These are phyloP conservation scores for Malthinus flaveolus DNA, from an alignment of 2,888 invertebrate species.

Conservation along the genomic window DNA sequence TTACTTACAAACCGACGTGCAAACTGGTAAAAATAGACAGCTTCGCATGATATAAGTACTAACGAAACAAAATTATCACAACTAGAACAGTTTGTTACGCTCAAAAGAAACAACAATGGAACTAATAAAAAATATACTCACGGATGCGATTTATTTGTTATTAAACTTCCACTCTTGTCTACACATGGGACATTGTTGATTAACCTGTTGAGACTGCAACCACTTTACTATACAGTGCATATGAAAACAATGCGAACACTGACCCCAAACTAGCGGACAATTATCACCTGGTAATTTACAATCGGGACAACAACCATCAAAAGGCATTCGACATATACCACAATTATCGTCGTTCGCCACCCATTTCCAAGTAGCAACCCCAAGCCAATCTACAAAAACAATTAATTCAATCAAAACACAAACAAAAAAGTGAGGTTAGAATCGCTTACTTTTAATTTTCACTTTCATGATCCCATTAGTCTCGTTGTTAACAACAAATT, in stretches of 20 bases:
- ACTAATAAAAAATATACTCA: slow-evolving; percentile 7
- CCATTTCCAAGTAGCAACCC: slow-evolving; percentile 99
- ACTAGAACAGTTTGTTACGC: no score
- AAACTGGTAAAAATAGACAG: no score
- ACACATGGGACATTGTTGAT: slow-evolving; percentile 95
- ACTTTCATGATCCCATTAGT: slow-evolving; percentile 59
- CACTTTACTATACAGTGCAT: slow-evolving; percentile 99
- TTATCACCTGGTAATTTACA: slow-evolving; percentile 97
- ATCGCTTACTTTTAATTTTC: slow-evolving; percentile 63
- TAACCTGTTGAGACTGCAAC: slow-evolving; percentile 89
- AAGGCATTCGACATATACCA: slow-evolving; percentile 98
- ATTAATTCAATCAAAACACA: slow-evolving; percentile 7
- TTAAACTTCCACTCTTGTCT: slow-evolving; percentile 99
- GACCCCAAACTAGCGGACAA: slow-evolving; percentile 97
- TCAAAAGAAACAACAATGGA: neutral
- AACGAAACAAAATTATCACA: no score
- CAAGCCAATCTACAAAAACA: slow-evolving; percentile 75
- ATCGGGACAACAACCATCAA: slow-evolving; percentile 97
- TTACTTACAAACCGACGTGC: no score
- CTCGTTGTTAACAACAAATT: neutral
- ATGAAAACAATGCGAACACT: slow-evolving; percentile 99
- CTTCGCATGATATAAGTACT: no score
- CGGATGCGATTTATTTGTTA: slow-evolving; percentile 60
- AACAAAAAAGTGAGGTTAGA: slow-evolving; percentile 21
- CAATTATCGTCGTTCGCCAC: slow-evolving; percentile 98